Conservation (phyloP, 2,113 vertebrate species). For the Melanocharis versteri region DNA sequence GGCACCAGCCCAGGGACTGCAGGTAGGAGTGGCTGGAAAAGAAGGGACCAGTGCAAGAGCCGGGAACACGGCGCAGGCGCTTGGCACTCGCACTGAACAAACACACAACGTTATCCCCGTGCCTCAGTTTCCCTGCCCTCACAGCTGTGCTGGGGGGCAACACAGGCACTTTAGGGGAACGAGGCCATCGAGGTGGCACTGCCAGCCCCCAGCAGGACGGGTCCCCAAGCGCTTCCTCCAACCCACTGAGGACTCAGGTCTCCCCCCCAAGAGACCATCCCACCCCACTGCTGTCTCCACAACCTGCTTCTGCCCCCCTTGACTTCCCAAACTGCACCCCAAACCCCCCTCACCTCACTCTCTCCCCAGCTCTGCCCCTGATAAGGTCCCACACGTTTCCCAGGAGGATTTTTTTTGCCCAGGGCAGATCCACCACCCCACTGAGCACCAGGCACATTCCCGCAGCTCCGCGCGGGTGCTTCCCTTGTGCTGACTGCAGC, state of each 20-base stretch:
- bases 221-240: background rate
- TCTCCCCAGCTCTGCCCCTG: background rate
- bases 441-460: background rate
- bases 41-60: background rate
- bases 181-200: background rate
- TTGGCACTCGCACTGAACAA: fast-evolving
- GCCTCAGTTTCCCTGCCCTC: conserved; percentile 20
- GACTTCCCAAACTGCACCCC: background rate
- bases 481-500: background rate
- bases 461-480: fast-evolving
- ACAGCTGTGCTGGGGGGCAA: fast-evolving
- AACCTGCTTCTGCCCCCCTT: background rate
- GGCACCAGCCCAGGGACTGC: background rate
- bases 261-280: fast-evolving
- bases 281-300: background rate
- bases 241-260: fast-evolving
- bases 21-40: background rate
- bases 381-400: fast-evolving
- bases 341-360: fast-evolving
- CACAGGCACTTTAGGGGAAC: fast-evolving
- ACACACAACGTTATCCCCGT: fast-evolving
- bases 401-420: background rate
- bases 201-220: background rate
- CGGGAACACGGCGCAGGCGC: fast-evolving
- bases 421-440: background rate